phyloP scores from a whole-genome alignment of 2,888 invertebrate genomes.

The Deilephila porcellus region DNA sequence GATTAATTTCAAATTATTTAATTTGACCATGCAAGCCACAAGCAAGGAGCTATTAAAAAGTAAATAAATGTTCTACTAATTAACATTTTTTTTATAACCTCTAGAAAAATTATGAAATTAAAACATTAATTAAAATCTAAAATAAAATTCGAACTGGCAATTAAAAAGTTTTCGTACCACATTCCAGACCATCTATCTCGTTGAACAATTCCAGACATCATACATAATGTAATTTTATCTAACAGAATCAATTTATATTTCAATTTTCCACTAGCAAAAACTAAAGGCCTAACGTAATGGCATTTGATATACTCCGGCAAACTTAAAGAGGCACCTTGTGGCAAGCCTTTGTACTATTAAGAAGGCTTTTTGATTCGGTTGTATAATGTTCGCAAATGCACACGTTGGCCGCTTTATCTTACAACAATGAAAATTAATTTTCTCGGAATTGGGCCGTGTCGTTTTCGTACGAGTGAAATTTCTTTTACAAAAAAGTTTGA shows the following conservation, averaged over 20 bases:
- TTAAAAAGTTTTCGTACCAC: not conserved
- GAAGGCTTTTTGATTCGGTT: not conserved
- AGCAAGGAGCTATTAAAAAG: too few relatives aligned
- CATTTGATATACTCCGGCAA: not conserved
- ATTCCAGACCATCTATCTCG: not conserved
- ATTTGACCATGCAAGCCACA: too few relatives aligned
- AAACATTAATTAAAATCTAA: slow-evolving; percentile 1
- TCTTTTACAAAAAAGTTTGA: not conserved
- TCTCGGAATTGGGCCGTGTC: not conserved
- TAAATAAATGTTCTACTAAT: too few relatives aligned
- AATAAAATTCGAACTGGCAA: slow-evolving; percentile 4
- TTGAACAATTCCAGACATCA: not conserved
- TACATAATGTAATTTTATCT: not conserved
- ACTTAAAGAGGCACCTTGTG: not conserved
- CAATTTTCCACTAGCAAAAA: slow-evolving; percentile 3
- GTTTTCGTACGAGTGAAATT: not conserved
- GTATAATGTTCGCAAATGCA: not conserved
- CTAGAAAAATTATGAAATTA: not conserved
- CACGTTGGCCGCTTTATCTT: not conserved
- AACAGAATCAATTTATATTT: slow-evolving; percentile 1
- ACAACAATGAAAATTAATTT: slow-evolving; percentile 9
- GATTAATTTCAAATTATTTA: too few relatives aligned
- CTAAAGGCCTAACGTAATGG: not conserved
- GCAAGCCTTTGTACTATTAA: not conserved
- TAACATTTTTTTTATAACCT: not conserved